Conservation (phyloP, 2,113 vertebrate species). For the Muscicapa adusta region DNA sequence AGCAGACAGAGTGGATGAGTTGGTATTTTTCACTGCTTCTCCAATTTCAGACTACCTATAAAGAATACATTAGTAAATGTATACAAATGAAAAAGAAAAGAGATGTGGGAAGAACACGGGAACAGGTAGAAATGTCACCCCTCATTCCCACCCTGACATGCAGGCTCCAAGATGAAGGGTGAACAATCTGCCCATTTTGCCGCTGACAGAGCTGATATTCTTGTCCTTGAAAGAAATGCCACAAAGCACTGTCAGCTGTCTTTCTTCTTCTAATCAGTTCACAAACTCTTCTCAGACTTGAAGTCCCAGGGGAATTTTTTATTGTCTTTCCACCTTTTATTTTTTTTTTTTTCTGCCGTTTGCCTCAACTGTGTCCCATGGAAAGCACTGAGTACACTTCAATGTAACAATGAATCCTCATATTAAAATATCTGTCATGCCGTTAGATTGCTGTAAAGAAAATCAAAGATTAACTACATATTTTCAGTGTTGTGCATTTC, state of each 20-base stretch:
- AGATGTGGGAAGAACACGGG: not conserved
- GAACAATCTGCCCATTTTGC: not conserved
- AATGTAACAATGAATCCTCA: not conserved
- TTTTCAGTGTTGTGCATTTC: not conserved
- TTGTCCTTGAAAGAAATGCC: not conserved
- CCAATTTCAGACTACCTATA: not conserved
- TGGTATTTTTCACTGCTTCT: not conserved
- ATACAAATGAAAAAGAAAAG: not conserved
- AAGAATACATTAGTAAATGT: not conserved
- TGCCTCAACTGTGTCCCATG: not conserved
- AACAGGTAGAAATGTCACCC: not conserved
- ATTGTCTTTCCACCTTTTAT: not conserved
- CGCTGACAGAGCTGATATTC: not conserved
- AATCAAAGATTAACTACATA: not conserved
- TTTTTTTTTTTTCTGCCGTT: not conserved
- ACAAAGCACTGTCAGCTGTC: not conserved
- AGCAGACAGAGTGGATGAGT: not conserved
- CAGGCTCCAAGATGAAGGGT: not conserved
- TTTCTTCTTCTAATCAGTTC: not conserved
- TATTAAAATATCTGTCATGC: not conserved
- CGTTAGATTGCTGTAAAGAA: not conserved
- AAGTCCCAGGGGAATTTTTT: not conserved
- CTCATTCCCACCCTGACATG: fast-evolving
- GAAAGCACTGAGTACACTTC: not conserved
- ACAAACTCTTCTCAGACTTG: not conserved